Evolutionary conservation across 2,797 vertebrate species (phyloP), one percentile per base, ranked within the genome.

Genomic region (Centroberyx gerrardi): DNA sequence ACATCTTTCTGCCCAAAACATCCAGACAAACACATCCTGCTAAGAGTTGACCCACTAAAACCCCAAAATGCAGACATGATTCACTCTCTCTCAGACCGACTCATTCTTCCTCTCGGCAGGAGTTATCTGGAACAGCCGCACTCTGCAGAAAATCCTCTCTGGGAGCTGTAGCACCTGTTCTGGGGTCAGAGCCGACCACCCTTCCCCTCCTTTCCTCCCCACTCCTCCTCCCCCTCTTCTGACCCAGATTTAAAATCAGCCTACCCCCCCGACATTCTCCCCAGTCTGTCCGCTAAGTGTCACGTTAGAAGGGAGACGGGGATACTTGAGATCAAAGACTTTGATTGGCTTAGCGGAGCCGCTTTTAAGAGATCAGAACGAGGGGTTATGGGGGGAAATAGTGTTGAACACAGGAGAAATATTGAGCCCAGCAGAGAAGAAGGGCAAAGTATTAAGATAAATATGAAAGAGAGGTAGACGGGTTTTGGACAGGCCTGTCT

Each of bases 141-240:
- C 66, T 72, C 82, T 62, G 56, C 70, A 63, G 52, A 72, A 82
- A 85, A 76, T 74, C 76, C 78, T 77, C 85, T 83, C 62, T 87
- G 75, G 82, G 88, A 91, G 63, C 72, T 56, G 40, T 1, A 80
- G 88, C 92, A 93, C 90, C 92, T 94, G 92, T 90, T 83, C 72
- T 55, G 70, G 76, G 87, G 82, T 90, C 86, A 83, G 65, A 8
- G 48, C 27, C 14, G 62, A 82, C 82, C 81, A 72, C 65, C 62
- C 22, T 60, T 58, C 51, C 79, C 59, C 64, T 4, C 12, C 29
- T 36, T 65, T 64, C 54, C 63, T 55, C 64, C 65, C 64, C 58
- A 5, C 22, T 46, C 52, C 68, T 60, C 36, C 59, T 59, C 7
- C 22, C 51, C 29, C 10, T 65, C 59, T 46, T 75, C 75, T 91